Percentiles rank a stretch among this genome's conserved stretches.
Conservation (phyloP, 2,797 vertebrate species). For the Acrossocheilus fasciatus region DNA sequence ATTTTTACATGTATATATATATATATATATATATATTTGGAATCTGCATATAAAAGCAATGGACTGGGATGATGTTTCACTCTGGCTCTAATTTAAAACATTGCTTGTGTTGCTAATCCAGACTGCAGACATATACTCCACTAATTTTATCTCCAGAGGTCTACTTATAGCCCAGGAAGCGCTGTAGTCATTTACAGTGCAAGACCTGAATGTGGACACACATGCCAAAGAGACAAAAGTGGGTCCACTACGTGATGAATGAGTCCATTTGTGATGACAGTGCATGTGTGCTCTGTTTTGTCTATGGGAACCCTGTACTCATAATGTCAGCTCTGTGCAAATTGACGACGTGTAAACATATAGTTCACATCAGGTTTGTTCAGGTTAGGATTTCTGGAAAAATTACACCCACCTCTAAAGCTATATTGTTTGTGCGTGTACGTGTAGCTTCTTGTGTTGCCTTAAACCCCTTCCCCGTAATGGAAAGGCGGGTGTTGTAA, state of each 20-base stretch:
- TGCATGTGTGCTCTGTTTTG: slow-evolving; percentile 32
- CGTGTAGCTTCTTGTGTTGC: not conserved
- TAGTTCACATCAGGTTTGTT: not conserved
- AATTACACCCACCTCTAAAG: not conserved
- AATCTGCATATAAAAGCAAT: not conserved
- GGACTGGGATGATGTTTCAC: not conserved
- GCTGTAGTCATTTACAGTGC: slow-evolving; percentile 10
- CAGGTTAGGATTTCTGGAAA: slow-evolving; percentile 11
- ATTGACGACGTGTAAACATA: slow-evolving; percentile 20
- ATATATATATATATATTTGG: not conserved
- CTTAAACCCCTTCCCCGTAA: not conserved
- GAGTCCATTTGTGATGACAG: slow-evolving; percentile 21
- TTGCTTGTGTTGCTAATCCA: slow-evolving; percentile 13
- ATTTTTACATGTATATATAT: not conserved
- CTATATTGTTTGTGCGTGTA: slow-evolving; percentile 13
- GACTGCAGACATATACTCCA: not conserved
- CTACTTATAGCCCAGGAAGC: not conserved
- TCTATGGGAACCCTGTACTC: not conserved
- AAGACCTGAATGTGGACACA: slow-evolving; percentile 31
- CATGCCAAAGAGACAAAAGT: slow-evolving; percentile 7
- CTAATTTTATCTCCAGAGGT: slow-evolving; percentile 23
- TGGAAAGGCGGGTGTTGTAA: slow-evolving; percentile 25
- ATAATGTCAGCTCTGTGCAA: slow-evolving; percentile 17
- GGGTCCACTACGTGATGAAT: slow-evolving; percentile 5
- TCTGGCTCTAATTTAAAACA: slow-evolving; percentile 20